Evolutionary conservation across 2,113 vertebrate genomes (phyloP), one percentile per base, ranked within the genome.

Genomic region (Phalacrocorax brasilianus): DNA sequence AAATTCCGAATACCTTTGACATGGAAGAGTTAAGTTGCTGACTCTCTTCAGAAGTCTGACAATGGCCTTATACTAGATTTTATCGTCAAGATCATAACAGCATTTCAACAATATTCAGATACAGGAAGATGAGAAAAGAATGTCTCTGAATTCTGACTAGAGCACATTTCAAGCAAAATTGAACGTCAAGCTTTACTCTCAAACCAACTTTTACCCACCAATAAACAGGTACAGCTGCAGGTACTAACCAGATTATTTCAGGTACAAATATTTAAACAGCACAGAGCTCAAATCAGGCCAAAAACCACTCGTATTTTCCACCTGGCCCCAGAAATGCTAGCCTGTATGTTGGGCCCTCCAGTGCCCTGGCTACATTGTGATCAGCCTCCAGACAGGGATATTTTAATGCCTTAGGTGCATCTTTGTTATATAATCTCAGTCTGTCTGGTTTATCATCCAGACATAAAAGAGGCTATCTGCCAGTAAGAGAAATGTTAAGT

Each of bases 1-100:
- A 95, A 95, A 91, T 76, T 89, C 56, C 55, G 87, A 82, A 82
- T 91, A 82, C 14, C 61, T 93, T 95, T 97, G 89, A 95, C 86
- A 92, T 70, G 16, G 73, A 79, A 91, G 45, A 89, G 23, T 55
- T 56, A 32, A 18, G 0, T 15, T 55, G 35, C 62, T 65, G 40
- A 12, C 38, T 84, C 62, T 75, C 83, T 75, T 95, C 84, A 91
- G 66, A 89, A 87, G 40, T 72, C 67, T 89, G 50, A 82, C 38
- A 85, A 40, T 6, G 24, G 55, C 33, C 16, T 84, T 32, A 40
- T 24, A 14, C 2, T 87, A 74, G 42, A 84, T 91, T 86, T 89
- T 86, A 71, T 77, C 58, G 73, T 79, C 45, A 44, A 26, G 33
- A 28, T 23, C 74, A 44, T 23, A 67, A n/a, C 7, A 78, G 21